These are phyloP conservation scores for Pristionchus exspectatus DNA, from an alignment of 2,888 invertebrate species.

Conservation along the genomic window DNA sequence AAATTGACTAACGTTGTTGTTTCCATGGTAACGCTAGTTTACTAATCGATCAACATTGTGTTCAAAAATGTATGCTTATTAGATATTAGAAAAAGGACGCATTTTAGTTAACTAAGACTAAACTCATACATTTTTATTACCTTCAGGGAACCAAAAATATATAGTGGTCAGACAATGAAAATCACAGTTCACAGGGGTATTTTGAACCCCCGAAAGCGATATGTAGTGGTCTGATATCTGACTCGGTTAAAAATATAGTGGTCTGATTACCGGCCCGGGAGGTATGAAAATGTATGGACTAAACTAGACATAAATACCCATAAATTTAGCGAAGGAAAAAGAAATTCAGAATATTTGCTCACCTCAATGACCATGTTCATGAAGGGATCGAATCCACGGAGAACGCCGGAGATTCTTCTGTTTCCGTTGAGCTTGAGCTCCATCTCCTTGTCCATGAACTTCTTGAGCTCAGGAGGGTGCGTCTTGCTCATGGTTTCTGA, in stretches of 20 bases:
- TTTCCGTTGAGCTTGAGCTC: slow-evolving; percentile 93
- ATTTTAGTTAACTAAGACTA: neutral
- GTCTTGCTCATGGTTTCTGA: slow-evolving; percentile 77
- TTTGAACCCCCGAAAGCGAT: too few species aligned
- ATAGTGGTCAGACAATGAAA: too few species aligned
- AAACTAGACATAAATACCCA: too few species aligned
- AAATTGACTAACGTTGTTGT: neutral
- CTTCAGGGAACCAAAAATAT: too few species aligned
- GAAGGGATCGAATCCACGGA: slow-evolving; percentile 98
- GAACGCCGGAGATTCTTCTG: slow-evolving; percentile 91
- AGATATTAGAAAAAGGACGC: neutral
- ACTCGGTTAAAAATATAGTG: too few species aligned
- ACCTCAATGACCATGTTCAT: slow-evolving; percentile 90
- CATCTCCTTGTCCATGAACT: slow-evolving; percentile 79
- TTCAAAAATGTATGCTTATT: too few species aligned
- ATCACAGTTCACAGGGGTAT: too few species aligned
- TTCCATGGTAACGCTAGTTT: slow-evolving; percentile 7
- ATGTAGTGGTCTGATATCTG: too few species aligned
- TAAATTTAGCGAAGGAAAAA: neutral
- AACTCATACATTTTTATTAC: too few species aligned
- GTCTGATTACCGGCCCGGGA: too few species aligned
- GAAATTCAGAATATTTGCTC: neutral
- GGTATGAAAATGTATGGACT: too few species aligned
- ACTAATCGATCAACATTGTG: neutral
- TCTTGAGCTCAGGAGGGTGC: slow-evolving; percentile 79